Base-by-base conservation (phyloP, 2,113 vertebrate genomes). In the Dinomys branickii region DNA sequence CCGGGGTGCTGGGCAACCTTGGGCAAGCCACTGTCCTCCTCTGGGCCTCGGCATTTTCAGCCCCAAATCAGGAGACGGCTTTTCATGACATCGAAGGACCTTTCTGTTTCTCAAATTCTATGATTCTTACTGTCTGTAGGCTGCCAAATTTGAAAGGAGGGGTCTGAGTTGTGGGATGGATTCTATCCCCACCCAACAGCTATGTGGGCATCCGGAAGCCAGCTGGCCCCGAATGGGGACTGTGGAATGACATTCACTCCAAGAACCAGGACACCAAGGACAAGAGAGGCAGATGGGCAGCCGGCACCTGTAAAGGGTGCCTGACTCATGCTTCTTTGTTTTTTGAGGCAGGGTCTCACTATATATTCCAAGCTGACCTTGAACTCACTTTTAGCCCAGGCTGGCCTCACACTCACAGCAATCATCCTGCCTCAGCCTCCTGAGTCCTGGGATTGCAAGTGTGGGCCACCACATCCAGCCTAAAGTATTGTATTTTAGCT, bases 231-330 rank as follows among this genome's bases (percentile, higher is more conserved):
- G 14, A 1, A 11, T 0, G 28, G 87, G 5, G n/a, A 56, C 69
- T 28, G 52, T 0, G 52, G 44, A 9, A 50, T 61, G 87, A 12
- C 0, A 0, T 3, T 14, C 11, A 41, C 24, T 71, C 75, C 0
- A 0, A 63, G 63, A 71, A 30, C 35, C 50, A 56, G 41, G 1
- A 6, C 7, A 24, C 52, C 0, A 54, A 61, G 85, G 38, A 17
- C 28, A 2, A 28, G 10, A 0, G 1, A 26, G 78, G 33, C 33
- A 71, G 41, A 30, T 0, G 1, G 24, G 38, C 38, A 0, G 0
- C 19, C 19, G 30, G 52, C 12, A 1, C 3, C 1, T 38, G 13
- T 0, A 33, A n/a, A n/a, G 41, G 30, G 59, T 0, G 0, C 17
- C 3, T 2, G 47, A 8, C n/a, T 10, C 28, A 8, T 2, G 33